phyloP scores from a whole-genome alignment of 2,797 vertebrate genomes.

The Pygocentrus nattereri region DNA sequence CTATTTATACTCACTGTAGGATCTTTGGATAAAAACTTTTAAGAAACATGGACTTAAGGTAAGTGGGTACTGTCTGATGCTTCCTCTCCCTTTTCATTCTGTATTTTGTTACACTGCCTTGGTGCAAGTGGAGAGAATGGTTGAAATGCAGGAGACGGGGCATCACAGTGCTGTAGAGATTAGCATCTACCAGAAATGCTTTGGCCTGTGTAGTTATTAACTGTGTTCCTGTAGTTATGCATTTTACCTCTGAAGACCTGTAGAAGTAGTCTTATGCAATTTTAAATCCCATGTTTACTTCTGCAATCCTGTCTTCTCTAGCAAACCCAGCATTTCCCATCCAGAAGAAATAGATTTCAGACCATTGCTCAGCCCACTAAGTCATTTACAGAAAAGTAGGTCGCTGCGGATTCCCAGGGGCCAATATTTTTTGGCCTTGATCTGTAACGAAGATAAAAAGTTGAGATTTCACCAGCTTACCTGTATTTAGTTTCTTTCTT shows the following conservation, averaged over 20 bases:
- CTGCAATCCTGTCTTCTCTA: conserved; percentile 2
- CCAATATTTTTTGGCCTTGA: conserved; percentile 22
- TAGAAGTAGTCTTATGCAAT: neutral
- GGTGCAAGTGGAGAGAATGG: neutral
- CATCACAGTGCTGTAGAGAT: neutral
- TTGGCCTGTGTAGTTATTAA: neutral
- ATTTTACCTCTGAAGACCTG: neutral
- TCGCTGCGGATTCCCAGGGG: conserved; percentile 18
- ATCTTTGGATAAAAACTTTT: conserved; percentile 81
- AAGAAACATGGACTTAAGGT: conserved; percentile 81
- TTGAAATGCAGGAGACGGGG: neutral
- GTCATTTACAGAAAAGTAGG: conserved; percentile 26
- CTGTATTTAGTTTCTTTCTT: conserved; percentile 14
- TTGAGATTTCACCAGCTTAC: conserved; percentile 26
- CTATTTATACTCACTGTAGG: conserved; percentile 77
- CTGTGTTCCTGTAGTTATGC: conserved; percentile 2
- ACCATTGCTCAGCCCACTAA: neutral
- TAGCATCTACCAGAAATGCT: neutral
- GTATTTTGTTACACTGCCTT: neutral
- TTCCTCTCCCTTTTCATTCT: neutral
- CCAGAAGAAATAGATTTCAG: neutral
- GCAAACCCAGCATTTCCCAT: conserved; percentile 1
- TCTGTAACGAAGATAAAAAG: conserved; percentile 47
- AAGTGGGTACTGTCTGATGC: conserved; percentile 70
- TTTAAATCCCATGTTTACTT: conserved; percentile 8